These are phyloP conservation scores for Corythaixoides concolor DNA, from an alignment of 2,113 vertebrate genomes.

Conservation along the genomic window DNA sequence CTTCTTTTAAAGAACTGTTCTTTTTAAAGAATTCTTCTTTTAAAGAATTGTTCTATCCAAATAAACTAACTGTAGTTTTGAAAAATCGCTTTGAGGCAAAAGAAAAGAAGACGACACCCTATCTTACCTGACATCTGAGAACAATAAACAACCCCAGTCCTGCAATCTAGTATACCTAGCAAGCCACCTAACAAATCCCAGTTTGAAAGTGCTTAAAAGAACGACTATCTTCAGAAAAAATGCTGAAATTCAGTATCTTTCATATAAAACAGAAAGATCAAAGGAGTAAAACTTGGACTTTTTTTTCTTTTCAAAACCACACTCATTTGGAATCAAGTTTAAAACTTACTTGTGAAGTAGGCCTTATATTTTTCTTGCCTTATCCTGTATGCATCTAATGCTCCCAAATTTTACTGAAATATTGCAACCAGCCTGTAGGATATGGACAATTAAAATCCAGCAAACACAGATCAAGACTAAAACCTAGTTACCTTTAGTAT, in stretches of 20 bases:
- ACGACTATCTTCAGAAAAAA: background rate
- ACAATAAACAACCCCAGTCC: background rate
- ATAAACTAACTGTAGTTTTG: background rate
- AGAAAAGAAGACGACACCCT: background rate
- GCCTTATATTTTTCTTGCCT: background rate
- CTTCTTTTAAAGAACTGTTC: background rate
- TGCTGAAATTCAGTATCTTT: background rate
- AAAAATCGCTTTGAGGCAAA: background rate
- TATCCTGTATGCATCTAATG: background rate
- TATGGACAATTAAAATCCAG: background rate
- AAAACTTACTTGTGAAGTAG: background rate
- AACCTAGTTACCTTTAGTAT: background rate
- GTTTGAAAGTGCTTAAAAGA: background rate
- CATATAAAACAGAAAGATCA: background rate
- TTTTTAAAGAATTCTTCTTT: no score
- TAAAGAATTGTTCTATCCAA: no score
- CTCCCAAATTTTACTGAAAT: background rate
- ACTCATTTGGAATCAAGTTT: background rate
- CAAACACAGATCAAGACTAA: background rate
- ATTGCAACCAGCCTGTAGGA: background rate
- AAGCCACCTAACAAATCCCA: background rate
- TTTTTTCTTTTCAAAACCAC: background rate
- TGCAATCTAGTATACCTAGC: background rate
- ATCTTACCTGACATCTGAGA: background rate
- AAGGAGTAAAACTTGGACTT: no score